These are phyloP conservation scores for Dendrocincla fuliginosa DNA, from an alignment of 2,797 vertebrate species.

Conservation along the genomic window DNA sequence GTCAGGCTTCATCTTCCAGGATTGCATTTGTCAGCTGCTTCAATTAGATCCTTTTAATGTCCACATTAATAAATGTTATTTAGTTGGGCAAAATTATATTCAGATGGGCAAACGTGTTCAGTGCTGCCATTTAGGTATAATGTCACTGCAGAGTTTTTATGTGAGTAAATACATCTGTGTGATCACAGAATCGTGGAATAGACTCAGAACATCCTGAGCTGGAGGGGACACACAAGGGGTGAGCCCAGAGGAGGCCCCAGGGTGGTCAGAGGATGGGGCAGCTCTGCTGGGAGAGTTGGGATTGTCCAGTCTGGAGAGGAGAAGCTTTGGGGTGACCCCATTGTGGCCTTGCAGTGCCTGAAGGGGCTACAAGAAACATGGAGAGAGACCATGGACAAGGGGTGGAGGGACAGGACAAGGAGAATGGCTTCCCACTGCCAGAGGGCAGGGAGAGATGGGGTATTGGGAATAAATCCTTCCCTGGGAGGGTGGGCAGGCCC, in stretches of 20 bases:
- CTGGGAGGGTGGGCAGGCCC: fast-evolving
- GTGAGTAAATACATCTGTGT: too few relatives aligned
- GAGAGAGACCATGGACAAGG: neutral
- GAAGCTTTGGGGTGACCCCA: neutral
- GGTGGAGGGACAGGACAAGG: fast-evolving
- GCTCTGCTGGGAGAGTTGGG: neutral
- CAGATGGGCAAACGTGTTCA: neutral
- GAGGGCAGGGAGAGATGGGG: neutral
- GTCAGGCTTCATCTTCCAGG: neutral
- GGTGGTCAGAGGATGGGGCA: neutral
- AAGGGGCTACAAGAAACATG: neutral
- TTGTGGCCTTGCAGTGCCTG: neutral
- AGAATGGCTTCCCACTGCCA: neutral
- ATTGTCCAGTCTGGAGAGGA: neutral
- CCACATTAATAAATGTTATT: neutral
- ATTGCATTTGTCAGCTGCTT: slow-evolving; percentile 10
- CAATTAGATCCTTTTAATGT: neutral
- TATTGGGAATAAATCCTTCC: fast-evolving
- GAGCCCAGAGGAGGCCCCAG: neutral
- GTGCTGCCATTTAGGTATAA: neutral
- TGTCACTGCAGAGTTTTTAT: neutral
- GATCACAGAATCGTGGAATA: neutral
- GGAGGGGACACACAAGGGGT: neutral
- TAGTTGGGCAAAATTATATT: neutral
- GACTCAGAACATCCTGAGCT: neutral